phyloP scores from a whole-genome alignment of 2,113 vertebrate species.

The Halichoeres trimaculatus region DNA sequence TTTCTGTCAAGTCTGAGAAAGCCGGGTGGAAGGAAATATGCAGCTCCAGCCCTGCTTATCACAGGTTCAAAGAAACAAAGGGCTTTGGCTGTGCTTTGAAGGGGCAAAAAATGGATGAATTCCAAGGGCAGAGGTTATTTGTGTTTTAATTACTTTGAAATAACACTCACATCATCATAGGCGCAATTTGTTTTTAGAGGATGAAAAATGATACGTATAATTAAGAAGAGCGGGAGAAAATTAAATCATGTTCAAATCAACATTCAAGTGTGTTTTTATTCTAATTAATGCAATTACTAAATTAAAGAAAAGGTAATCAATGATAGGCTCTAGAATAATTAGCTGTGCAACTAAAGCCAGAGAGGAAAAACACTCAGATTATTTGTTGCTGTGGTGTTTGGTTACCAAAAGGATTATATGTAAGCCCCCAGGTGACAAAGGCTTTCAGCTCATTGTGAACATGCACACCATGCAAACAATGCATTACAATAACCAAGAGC shows the following conservation, averaged over 20 bases:
- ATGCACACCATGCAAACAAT: neutral
- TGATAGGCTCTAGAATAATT: neutral
- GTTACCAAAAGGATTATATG: neutral
- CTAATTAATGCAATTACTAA: neutral
- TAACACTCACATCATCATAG: neutral
- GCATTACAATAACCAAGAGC: neutral
- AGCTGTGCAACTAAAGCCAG: neutral
- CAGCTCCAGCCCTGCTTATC: conserved; percentile 30
- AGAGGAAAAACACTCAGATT: neutral
- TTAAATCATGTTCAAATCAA: neutral
- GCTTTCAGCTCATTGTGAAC: conserved; percentile 8
- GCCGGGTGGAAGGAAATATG: conserved; percentile 40
- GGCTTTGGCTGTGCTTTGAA: conserved; percentile 53
- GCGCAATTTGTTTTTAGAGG: neutral
- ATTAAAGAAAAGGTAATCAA: neutral
- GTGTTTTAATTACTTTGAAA: conserved; percentile 33
- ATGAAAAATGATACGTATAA: neutral
- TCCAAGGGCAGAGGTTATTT: conserved; percentile 22
- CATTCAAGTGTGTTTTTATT: neutral
- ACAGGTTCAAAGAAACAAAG: conserved; percentile 58
- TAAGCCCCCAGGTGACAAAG: neutral
- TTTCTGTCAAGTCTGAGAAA: conserved; percentile 69
- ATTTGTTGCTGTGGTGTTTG: neutral
- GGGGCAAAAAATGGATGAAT: conserved; percentile 25
- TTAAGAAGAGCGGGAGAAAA: neutral